Base-by-base conservation (phyloP, 2,113 vertebrate genomes). In the Hydropotes inermis region DNA sequence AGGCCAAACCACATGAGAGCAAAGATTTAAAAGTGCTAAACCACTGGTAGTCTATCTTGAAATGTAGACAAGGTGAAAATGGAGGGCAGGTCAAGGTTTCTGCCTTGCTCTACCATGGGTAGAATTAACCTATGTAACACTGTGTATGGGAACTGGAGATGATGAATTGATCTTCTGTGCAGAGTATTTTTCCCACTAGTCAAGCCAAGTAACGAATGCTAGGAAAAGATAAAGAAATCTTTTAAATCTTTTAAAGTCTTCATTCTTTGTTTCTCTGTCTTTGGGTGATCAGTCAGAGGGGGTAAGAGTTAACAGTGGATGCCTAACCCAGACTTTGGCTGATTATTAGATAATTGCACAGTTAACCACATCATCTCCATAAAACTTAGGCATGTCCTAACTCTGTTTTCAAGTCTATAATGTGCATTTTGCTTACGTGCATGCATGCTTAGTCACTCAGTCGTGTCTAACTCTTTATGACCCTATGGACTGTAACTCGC, bases 261-360 rank as follows among this genome's bases (percentile, higher is more conserved):
- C 76, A 70, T 27, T 74, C 13, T 43, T 78, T 58, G 33, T 1
- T 21, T 85, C 14, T 95, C n/a, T 94, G 27, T 88, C 30, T 89
- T 88, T 79, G 39, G 6, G 4, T 67, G 12, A 0, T 55, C 9
- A 1, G 14, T 58, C 30, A 74, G 0, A 39, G 12, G 0, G 13
- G 3, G 0, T 39, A 3, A 93, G 1, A 52, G n/a, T 87, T 95
- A 60, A 57, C 19, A 25, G 16, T 82, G 39, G 87, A 97, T 95
- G 28, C 7, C 25, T 92, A 86, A 89, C 4, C 30, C 47, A 98
- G 97, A 95, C 60, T 96, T 97, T 84, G 67, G 89, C 10, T 82
- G 90, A 95, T 96, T 98, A 97, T 97, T 97, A 97, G 74, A 89
- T 92, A 76, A 87, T 85, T 90, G 14, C 33, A n/a, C 8, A 89